Conservation (phyloP, 2,888 invertebrate species). For the Mythimna albipuncta region DNA sequence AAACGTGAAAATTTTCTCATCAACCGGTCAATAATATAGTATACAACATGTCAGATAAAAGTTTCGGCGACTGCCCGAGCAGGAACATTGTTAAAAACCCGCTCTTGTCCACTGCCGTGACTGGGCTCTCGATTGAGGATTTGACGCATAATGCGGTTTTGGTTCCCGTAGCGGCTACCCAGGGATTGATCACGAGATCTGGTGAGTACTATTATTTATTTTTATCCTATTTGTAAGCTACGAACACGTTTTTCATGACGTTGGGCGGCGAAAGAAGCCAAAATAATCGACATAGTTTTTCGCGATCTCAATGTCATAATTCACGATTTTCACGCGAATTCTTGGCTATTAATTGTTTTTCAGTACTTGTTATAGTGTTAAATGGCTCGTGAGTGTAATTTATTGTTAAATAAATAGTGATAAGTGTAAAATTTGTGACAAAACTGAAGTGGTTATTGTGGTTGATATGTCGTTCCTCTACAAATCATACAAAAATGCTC, state of each 20-base stretch:
- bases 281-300: conserved; percentile 68
- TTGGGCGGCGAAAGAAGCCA: conserved; percentile 67
- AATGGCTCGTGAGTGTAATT: conserved; percentile 20
- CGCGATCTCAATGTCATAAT: conserved; percentile 71
- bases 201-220: conserved; percentile 85
- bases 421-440: conserved; percentile 35
- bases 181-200: conserved; percentile 81
- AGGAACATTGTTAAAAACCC: conserved; percentile 91
- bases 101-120: conserved; percentile 93
- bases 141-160: conserved; percentile 93
- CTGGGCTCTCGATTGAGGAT: conserved; percentile 93
- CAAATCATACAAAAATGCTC: conserved; percentile 82
- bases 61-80: conserved; percentile 85
- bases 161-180: conserved; percentile 91
- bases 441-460: conserved; percentile 15
- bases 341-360: conserved; percentile 46
- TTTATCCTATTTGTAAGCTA: conserved; percentile 73
- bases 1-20: conserved; percentile 82
- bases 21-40: conserved; percentile 75
- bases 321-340: conserved; percentile 55
- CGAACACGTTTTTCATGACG: conserved; percentile 74
- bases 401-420: conserved; percentile 27
- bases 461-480: conserved; percentile 80
- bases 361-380: conserved; percentile 43
- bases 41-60: conserved; percentile 85